A percentile compares a stretch with the other conserved stretches of the same genome.
These are phyloP conservation scores for Chlorocebus sabaeus DNA, from an alignment of 2,113 vertebrate genomes.

Conservation along the genomic window DNA sequence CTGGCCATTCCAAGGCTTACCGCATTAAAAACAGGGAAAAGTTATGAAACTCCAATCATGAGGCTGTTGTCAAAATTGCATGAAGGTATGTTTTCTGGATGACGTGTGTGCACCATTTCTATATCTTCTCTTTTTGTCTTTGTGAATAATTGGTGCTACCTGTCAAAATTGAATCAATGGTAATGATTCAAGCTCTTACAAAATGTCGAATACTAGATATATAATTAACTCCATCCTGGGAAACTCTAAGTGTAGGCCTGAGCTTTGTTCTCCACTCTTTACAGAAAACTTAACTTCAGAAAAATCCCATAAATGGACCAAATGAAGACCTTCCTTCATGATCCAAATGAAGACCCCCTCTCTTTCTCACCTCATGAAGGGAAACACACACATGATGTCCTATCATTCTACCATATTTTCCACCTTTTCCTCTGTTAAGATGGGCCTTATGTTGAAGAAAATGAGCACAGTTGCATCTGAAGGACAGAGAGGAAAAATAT, in stretches of 20 bases:
- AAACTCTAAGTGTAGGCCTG: background rate
- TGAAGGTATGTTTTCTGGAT: background rate
- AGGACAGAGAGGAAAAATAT: slow-evolving; percentile 34
- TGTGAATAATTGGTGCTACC: background rate
- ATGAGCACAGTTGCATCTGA: background rate
- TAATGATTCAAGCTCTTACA: background rate
- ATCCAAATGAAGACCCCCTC: background rate
- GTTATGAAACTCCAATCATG: background rate
- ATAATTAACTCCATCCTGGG: background rate
- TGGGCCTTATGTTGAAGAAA: background rate
- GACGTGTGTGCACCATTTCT: background rate
- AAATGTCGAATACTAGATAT: background rate
- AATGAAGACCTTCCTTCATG: background rate
- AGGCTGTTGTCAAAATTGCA: background rate
- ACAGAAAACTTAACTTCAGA: background rate
- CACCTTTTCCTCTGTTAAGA: background rate
- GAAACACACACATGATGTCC: background rate
- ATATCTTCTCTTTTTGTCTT: background rate
- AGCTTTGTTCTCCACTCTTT: background rate
- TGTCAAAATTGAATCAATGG: background rate
- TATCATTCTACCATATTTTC: background rate
- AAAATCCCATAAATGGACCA: background rate
- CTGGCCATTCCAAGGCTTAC: background rate
- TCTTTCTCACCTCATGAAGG: background rate
- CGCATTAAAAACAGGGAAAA: background rate